phyloP scores from a whole-genome alignment of 2,888 invertebrate species.

The Arrhopalites spinosus region DNA sequence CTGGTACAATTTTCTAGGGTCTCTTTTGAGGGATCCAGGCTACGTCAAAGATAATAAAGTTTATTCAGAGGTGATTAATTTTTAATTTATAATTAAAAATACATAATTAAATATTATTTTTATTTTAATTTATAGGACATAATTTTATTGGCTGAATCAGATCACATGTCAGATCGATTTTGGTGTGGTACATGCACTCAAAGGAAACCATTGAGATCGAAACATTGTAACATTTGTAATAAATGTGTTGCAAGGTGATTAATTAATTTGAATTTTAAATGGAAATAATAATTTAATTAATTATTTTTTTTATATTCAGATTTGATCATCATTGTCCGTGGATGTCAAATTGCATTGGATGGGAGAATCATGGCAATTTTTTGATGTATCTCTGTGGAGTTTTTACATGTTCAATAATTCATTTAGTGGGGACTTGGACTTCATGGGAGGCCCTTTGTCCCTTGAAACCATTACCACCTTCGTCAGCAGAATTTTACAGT shows the following conservation, averaged over 20 bases:
- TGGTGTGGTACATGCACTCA: conserved; percentile 97
- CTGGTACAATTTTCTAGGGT: background rate
- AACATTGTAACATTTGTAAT: conserved; percentile 96
- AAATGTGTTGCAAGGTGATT: conserved; percentile 80
- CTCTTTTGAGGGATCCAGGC: background rate
- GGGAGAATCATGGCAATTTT: conserved; percentile 75
- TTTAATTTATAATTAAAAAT: background rate
- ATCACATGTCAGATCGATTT: conserved; percentile 82
- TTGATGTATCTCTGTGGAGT: background rate
- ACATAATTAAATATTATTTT: background rate
- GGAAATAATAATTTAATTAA: background rate
- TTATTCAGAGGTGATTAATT: too few species aligned
- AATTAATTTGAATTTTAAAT: background rate
- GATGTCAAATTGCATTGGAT: conserved; percentile 97
- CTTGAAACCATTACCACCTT: background rate
- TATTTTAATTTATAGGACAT: conserved; percentile 70
- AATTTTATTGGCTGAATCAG: conserved; percentile 85
- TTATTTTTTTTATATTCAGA: conserved; percentile 42
- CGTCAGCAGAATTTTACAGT: background rate
- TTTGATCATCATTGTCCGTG: conserved; percentile 99
- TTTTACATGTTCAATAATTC: conserved; percentile 78
- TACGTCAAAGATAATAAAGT: too few species aligned
- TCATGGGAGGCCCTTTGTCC: too few species aligned
- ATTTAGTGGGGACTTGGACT: conserved; percentile 69
- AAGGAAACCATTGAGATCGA: conserved; percentile 88